These are phyloP conservation scores for Ashinkailepas kermadecensis DNA, from an alignment of 2,888 invertebrate genomes.

Conservation along the genomic window DNA sequence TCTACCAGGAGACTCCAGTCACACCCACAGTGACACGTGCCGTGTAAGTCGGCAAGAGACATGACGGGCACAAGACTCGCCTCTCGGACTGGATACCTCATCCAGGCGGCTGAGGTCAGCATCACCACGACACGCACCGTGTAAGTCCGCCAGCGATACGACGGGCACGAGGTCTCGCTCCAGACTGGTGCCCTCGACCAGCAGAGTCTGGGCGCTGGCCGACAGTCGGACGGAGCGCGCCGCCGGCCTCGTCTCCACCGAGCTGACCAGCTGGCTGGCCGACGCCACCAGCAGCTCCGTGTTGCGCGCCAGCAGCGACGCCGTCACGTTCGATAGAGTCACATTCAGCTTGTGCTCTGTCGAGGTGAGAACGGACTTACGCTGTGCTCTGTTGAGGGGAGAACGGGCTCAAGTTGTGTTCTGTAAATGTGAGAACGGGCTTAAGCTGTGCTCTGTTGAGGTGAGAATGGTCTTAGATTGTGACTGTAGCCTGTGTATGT, in stretches of 20 bases:
- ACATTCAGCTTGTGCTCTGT: slow-evolving; percentile 68
- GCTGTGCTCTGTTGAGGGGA: too few species aligned
- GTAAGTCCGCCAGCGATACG: slow-evolving; percentile 54
- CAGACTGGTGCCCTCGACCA: slow-evolving; percentile 62
- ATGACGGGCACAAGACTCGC: neutral
- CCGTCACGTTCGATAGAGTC: slow-evolving; percentile 62
- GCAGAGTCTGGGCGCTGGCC: slow-evolving; percentile 63
- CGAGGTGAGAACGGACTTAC: neutral
- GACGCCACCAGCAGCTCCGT: slow-evolving; percentile 64
- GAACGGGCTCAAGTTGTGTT: too few species aligned
- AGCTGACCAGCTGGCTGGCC: slow-evolving; percentile 61
- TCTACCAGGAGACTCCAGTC: too few species aligned
- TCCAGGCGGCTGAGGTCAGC: too few species aligned
- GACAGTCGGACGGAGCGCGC: slow-evolving; percentile 61
- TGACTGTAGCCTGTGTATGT: too few species aligned
- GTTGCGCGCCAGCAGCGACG: slow-evolving; percentile 58
- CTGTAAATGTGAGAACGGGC: too few species aligned
- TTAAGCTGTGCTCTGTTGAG: too few species aligned
- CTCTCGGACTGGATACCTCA: too few species aligned
- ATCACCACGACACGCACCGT: slow-evolving; percentile 38
- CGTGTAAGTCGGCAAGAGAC: too few species aligned
- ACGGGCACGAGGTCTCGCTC: slow-evolving; percentile 66
- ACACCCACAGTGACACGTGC: neutral
- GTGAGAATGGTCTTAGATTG: too few species aligned
- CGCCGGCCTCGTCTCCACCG: slow-evolving; percentile 59